phyloP scores from a whole-genome alignment of 2,797 vertebrate genomes.

The Tolypeutes matacus region DNA sequence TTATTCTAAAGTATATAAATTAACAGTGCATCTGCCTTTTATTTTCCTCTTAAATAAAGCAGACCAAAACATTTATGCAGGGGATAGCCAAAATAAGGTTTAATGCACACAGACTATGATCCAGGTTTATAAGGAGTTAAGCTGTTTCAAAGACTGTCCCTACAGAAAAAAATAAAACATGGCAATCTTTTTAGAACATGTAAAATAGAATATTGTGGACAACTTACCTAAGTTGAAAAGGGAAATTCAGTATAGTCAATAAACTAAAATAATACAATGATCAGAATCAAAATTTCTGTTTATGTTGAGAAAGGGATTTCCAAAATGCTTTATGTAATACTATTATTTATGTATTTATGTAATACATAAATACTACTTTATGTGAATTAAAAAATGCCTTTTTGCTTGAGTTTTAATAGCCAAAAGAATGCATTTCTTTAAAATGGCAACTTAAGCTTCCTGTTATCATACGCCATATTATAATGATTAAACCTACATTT shows the following conservation, averaged over 20 bases:
- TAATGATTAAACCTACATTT: conserved; percentile 59
- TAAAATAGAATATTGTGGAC: neutral
- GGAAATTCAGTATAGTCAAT: neutral
- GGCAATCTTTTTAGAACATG: conserved; percentile 8
- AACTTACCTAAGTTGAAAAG: neutral
- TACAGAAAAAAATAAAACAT: neutral
- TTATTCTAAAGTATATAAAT: conserved; percentile 29
- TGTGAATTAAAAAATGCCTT: conserved; percentile 19
- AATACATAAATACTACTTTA: too few species aligned
- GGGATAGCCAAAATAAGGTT: neutral
- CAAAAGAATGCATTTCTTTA: conserved; percentile 59
- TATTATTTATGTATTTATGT: too few species aligned
- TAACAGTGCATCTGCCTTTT: conserved; percentile 12
- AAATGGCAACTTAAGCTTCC: conserved; percentile 36
- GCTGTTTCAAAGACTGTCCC: neutral
- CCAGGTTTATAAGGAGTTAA: conserved; percentile 1
- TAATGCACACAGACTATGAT: neutral
- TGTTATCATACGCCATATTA: conserved; percentile 45
- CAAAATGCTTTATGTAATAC: neutral
- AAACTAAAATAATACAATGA: conserved; percentile 51
- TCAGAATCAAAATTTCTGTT: conserved; percentile 22
- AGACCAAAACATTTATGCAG: neutral
- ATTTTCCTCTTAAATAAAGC: conserved; percentile 46
- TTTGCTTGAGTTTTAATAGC: conserved; percentile 17
- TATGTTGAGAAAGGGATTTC: neutral